Base-by-base conservation (phyloP, 92 coral and sea anemone species). In the Metridium senile region DNA sequence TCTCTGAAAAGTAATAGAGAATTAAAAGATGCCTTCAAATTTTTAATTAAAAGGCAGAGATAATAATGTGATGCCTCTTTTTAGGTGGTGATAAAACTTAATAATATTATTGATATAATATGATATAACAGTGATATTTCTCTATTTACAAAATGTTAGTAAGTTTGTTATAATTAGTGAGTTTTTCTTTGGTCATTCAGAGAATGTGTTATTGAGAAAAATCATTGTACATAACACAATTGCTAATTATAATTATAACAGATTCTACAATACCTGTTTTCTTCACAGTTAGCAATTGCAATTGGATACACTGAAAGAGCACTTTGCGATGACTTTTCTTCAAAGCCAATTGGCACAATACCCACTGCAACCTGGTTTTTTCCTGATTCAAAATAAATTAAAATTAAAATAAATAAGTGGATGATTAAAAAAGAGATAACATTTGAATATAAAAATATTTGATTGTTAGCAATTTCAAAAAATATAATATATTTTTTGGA, bases 281-380 rank as follows among this genome's bases (percentile, higher is more conserved):
- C 82, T 65, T 66, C 64, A 46, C 82, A 77, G 61, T 77, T 77
- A 3, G 26, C 82, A 19, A 82, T 86, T 11, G 87, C 87, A 57
- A 86, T 56, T 0, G 91, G 91, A 63, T 76, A 86, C 11, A 81
- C 76, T 33, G 89, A 79, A 47, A 80, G 25, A 22, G 86, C 86
- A 81, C 91, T 86, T 61, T 86, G 84, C 25, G 87, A 72, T 20
- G 83, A 75, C 67, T 81, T 86, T 17, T 81, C 71, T 1, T 22
- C 62, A 59, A 86, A 71, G 20, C 66, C 75, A 52, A 86, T 81
- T 17, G 91, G 87, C 13, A 62, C 84, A 47, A 86, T 56, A 4
- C 91, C 84, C 18, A 82, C 71, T 29, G 91, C 83, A 39, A 86
- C 91, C 53, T 86, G 87, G 56, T 81, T 65, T 81, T 74, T 80